Percentiles rank a stretch among this genome's conserved stretches.
These are phyloP conservation scores for Chrysocyon brachyurus DNA, from an alignment of 2,797 vertebrate species.

Conservation along the genomic window DNA sequence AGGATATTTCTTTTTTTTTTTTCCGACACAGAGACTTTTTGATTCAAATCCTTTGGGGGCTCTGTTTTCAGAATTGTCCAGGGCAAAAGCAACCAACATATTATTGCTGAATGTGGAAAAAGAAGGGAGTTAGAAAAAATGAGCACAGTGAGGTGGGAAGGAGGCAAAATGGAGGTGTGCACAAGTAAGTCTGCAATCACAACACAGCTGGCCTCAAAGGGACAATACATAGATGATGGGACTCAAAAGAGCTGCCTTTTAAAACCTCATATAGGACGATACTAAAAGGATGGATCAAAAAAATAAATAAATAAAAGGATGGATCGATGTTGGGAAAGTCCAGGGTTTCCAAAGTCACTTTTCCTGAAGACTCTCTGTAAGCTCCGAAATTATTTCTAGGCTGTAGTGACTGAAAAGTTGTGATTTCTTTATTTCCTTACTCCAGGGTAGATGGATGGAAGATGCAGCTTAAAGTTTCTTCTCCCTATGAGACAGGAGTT, in stretches of 20 bases:
- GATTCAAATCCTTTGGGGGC: slow-evolving; percentile 1
- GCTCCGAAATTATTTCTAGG: not conserved
- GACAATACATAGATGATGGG: not conserved
- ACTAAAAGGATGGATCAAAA: not conserved
- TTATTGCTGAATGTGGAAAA: not conserved
- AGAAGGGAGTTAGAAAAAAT: not conserved
- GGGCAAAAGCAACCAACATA: not conserved
- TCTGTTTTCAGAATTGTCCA: slow-evolving; percentile 25
- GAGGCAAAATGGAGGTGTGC: not conserved
- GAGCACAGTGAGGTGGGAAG: not conserved
- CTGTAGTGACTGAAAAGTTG: not conserved
- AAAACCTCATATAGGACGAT: not conserved
- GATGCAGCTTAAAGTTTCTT: not conserved
- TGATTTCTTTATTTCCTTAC: not conserved
- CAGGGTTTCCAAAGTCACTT: not conserved
- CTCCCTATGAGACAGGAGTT: not conserved
- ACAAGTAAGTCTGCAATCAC: not conserved
- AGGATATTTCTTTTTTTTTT: slow-evolving; percentile 10
- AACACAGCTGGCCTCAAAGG: not conserved
- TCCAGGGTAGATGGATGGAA: not conserved
- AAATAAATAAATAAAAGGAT: not conserved
- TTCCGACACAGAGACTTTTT: slow-evolving; percentile 17
- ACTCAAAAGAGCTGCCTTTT: not conserved
- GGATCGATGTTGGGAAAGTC: not conserved
- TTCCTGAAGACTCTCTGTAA: not conserved